Base-by-base conservation (phyloP, 2,888 invertebrate genomes). In the Agrilus biguttatus region DNA sequence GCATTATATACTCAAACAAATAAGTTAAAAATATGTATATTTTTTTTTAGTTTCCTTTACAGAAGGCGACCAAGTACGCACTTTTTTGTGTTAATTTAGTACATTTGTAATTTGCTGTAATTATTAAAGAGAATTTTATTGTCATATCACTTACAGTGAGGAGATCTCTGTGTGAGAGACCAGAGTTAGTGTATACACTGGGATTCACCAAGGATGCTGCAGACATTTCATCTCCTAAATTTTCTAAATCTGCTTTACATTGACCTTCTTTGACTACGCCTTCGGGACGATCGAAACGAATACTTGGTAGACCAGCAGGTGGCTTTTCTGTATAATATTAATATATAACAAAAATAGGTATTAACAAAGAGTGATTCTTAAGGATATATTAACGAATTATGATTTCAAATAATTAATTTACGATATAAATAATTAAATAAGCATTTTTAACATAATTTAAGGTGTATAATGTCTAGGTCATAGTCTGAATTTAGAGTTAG, bases 101-200 rank as follows among this genome's bases (percentile, higher is more conserved):
- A 17, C 17, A 17, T 17, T 17, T n/a, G n/a, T n/a, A n/a, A n/a
- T 17, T 17, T 17, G 17, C 4, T 17, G 4, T 17, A 17, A 4
- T 17, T 17, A 4, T 17, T 17, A 17, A 17, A 17, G 4, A 17
- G 4, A 17, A 17, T 17, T 17, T 17, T 3, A 17, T 17, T 10
- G 35, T 13, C 7, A 14, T 35, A 7, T 6, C 36, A 34, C 38
- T 51, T 52, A 63, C 67, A 55, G 57, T 51, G 39, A 63, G 63
- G 43, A 70, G 66, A 51, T 71, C 70, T 37, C 59, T 49, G 40
- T 61, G 62, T 34, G 53, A 61, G 19, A 70, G 50, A 5, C 65
- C 67, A 47, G 65, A 65, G 46, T 61, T 62, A 3, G 66, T 63
- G 39, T 64, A 68, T 47, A 68, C 58, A 45, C 60, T 65, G n/a